Percentiles rank a stretch among this genome's conserved stretches.
Evolutionary conservation across 1,140 invertebrate genomes (phyloP).

Genomic region (Rhyzopertha dominica): DNA sequence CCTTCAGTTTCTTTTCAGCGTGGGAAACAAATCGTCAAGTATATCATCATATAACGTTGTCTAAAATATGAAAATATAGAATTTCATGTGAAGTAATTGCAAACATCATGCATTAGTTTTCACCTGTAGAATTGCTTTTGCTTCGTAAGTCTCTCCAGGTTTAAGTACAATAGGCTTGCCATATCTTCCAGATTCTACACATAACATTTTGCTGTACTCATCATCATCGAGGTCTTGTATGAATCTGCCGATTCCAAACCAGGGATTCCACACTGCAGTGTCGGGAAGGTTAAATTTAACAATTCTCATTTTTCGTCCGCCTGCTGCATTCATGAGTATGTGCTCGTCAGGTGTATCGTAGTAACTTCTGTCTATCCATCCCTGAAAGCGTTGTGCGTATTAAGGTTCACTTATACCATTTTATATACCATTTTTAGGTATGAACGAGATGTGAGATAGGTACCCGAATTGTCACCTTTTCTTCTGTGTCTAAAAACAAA

Average conservation of each 20-base stretch:
- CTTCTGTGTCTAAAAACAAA: conserved; percentile 79
- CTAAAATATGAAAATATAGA: too few relatives aligned
- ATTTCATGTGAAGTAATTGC: too few relatives aligned
- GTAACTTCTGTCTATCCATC: conserved; percentile 91
- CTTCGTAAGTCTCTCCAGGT: conserved; percentile 82
- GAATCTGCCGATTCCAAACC: conserved; percentile 85
- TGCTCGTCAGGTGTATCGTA: conserved; percentile 89
- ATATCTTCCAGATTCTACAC: conserved; percentile 89
- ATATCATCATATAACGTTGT: too few relatives aligned
- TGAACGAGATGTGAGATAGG: too few relatives aligned
- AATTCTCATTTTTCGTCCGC: conserved; percentile 84
- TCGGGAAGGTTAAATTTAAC: conserved; percentile 93
- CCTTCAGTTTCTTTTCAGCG: too few relatives aligned
- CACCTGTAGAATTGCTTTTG: conserved; percentile 80
- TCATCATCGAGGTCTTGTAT: conserved; percentile 93
- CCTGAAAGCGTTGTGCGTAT: too few relatives aligned
- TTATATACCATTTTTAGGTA: too few relatives aligned
- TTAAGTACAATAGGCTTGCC: conserved; percentile 76
- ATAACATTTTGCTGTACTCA: conserved; percentile 92
- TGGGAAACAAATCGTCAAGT: too few relatives aligned
- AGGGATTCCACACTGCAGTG: conserved; percentile 96
- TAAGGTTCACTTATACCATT: too few relatives aligned
- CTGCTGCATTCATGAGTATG: conserved; percentile 88
- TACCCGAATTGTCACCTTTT: conserved; percentile 85
- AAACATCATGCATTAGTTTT: too few relatives aligned